Evolutionary conservation across 2,113 vertebrate species (phyloP).

Genomic region (Pseudonaja textilis): DNA sequence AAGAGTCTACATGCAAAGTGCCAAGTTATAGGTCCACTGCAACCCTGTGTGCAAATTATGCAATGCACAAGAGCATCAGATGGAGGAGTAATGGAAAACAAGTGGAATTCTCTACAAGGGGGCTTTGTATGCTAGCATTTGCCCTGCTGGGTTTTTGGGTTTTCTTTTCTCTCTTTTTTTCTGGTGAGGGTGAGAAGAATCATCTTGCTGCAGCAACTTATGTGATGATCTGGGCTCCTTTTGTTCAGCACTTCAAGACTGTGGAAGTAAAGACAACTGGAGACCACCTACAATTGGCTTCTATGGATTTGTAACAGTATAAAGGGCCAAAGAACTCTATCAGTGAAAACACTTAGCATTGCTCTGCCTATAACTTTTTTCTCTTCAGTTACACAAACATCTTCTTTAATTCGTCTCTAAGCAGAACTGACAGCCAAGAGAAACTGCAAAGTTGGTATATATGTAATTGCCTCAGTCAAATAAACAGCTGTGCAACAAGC

Average conservation of each 20-base stretch:
- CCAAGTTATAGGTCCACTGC: neutral
- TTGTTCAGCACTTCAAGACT: neutral
- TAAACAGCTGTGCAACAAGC: neutral
- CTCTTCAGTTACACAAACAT: neutral
- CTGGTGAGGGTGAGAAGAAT: neutral
- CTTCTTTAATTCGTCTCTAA: neutral
- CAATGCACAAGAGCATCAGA: neutral
- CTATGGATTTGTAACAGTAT: neutral
- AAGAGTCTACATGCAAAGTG: neutral
- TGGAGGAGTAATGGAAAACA: neutral
- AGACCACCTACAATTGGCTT: neutral
- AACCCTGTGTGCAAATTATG: neutral
- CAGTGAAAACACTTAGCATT: neutral
- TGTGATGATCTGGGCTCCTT: neutral
- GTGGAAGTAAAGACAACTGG: neutral
- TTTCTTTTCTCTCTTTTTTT: neutral
- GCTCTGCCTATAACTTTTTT: neutral
- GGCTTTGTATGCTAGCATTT: neutral
- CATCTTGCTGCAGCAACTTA: neutral
- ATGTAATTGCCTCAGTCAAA: neutral
- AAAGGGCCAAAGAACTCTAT: neutral
- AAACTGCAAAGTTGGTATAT: neutral
- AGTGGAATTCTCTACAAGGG: neutral
- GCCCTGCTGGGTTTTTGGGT: neutral
- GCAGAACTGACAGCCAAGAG: neutral